A percentile compares a stretch with the other conserved stretches of the same genome.
These are phyloP conservation scores for Beaufortia kweichowensis DNA, from an alignment of 2,113 vertebrate genomes.

Conservation along the genomic window DNA sequence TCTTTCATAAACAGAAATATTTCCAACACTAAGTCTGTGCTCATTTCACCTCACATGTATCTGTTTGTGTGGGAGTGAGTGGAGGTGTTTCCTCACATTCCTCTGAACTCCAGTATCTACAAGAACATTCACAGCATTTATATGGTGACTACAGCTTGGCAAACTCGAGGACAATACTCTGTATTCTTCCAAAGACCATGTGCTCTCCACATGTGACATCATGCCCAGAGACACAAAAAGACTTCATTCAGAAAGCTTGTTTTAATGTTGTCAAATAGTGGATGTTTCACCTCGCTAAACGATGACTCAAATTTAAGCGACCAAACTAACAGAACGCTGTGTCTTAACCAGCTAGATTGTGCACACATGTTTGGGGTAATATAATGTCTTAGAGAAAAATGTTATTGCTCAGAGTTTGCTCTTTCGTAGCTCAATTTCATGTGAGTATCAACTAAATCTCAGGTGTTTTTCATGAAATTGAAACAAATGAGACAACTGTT, in stretches of 20 bases:
- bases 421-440: no score
- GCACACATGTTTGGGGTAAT: no score
- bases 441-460: no score
- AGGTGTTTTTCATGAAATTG: no score
- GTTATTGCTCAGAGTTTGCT: no score
- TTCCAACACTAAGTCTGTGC: slow-evolving; percentile 46
- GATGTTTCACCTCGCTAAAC: slow-evolving; percentile 62
- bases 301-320: slow-evolving; percentile 51
- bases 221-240: slow-evolving; percentile 48
- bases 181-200: slow-evolving; percentile 66
- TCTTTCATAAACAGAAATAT: slow-evolving; percentile 45
- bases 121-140: slow-evolving; percentile 2
- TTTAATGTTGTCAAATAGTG: slow-evolving; percentile 63
- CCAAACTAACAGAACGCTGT: not conserved
- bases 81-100: slow-evolving; percentile 34
- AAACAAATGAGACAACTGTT: no score
- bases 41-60: slow-evolving; percentile 8
- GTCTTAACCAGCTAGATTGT: not conserved
- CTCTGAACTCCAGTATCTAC: slow-evolving; percentile 14
- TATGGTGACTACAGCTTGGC: slow-evolving; percentile 34
- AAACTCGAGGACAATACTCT: slow-evolving; percentile 62
- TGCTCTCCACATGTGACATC: slow-evolving; percentile 67
- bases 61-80: slow-evolving; percentile 28
- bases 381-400: no score
- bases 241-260: slow-evolving; percentile 64